Conservation (phyloP, 2,113 vertebrate species). For the Mola mola region DNA sequence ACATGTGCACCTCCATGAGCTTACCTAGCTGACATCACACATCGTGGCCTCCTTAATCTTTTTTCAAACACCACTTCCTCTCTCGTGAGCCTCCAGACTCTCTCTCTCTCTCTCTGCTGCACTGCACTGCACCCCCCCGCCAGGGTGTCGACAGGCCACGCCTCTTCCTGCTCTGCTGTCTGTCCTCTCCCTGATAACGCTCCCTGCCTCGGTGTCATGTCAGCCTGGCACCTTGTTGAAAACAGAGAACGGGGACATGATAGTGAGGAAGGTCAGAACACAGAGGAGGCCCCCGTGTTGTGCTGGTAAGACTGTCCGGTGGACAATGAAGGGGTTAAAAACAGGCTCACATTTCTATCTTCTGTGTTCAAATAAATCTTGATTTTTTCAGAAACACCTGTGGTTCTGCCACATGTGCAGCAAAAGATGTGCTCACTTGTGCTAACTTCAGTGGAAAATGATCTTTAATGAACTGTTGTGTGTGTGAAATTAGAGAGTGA, state of each 20-base stretch:
- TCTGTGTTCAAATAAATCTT: too few species aligned
- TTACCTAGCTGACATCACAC: not conserved
- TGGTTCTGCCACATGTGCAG: too few species aligned
- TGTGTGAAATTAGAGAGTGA: too few species aligned
- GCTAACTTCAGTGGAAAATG: too few species aligned
- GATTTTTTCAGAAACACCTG: too few species aligned
- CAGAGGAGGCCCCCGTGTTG: conserved; percentile 13
- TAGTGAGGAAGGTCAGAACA: conserved; percentile 49
- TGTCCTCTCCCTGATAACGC: conserved; percentile 42
- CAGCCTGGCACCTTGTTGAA: conserved; percentile 54
- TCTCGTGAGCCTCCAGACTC: conserved; percentile 11
- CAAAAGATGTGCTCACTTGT: too few species aligned
- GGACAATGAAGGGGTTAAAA: too few species aligned
- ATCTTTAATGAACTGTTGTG: too few species aligned
- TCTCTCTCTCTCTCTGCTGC: too few species aligned
- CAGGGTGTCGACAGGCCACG: conserved; percentile 35
- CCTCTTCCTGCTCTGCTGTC: conserved; percentile 30
- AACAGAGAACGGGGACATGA: conserved; percentile 25
- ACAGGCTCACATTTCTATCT: too few species aligned
- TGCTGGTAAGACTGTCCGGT: too few species aligned
- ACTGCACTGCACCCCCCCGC: not conserved
- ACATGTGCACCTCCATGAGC: too few species aligned
- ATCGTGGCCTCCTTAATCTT: not conserved
- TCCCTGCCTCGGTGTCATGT: conserved; percentile 33
- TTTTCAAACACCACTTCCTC: conserved; percentile 12